Percentiles rank a stretch among this genome's conserved stretches.
phyloP scores from a whole-genome alignment of 2,113 vertebrate genomes.

The Catagonus wagneri region DNA sequence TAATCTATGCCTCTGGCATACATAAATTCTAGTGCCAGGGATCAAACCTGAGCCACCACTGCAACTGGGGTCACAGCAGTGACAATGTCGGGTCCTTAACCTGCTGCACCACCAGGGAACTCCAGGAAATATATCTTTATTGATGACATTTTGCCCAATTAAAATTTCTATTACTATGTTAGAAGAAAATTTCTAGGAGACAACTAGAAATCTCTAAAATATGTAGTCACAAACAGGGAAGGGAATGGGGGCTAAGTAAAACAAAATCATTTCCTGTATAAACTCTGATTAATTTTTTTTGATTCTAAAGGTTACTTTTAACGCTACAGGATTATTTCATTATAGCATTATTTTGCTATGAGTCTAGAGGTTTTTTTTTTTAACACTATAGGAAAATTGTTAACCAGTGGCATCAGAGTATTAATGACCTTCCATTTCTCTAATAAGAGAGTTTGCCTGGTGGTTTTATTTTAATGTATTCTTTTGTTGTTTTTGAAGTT shows the following conservation, averaged over 20 bases:
- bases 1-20: too few relatives aligned
- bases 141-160: background rate
- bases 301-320: background rate
- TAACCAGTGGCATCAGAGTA: background rate
- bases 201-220: background rate
- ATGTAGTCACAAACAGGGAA: background rate
- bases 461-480: background rate
- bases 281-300: background rate
- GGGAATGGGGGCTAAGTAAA: too few relatives aligned
- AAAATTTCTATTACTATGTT: background rate
- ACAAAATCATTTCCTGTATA: background rate
- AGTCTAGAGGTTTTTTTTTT: background rate
- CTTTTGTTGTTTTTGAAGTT: background rate
- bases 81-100: too few relatives aligned
- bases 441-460: background rate
- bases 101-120: too few relatives aligned
- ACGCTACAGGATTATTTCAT: background rate
- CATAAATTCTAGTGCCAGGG: too few relatives aligned
- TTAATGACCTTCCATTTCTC: background rate
- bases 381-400: background rate
- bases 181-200: constrained; percentile 15
- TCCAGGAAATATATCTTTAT: background rate
- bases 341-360: background rate
- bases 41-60: too few relatives aligned
- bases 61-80: too few relatives aligned